Evolutionary conservation across 1,140 invertebrate genomes (phyloP), one percentile per base, ranked within the genome.

Genomic region (Venustaconcha ellipsiformis): DNA sequence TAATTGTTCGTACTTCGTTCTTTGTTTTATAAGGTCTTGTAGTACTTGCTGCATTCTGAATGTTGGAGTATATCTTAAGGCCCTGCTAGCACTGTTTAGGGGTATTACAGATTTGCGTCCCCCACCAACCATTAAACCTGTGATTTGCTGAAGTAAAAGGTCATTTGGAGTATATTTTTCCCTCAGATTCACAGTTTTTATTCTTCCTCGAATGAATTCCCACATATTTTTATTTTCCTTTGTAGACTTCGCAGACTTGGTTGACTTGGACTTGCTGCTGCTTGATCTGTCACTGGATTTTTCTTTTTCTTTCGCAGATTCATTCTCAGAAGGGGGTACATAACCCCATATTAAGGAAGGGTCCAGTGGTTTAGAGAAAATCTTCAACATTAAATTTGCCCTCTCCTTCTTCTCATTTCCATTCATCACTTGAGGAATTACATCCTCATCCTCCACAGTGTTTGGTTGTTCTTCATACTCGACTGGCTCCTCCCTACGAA

Each of bases 1-100:
- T 60, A 84, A 82, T 71, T 84, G 82, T 73, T 88, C 77, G 76
- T 81, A 87, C 62, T 78, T 76, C 55, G 85, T 86, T 18, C 86
- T 72, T 56, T 82, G 81, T 48, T 80, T 74, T 73, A 87, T 83
- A 12, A 89, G 71, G 11, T 80, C 76, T 70, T 86, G 79, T 5
- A 89, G 82, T 18, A 88, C 74, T 79, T 84, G 74, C 37, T 79
- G 78, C 82, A 89, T 87, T 79, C 87, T 86, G 68, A 84, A 87
- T 60, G 88, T 87, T 23, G 86, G 83, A 15, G 87, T 87, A 62
- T 87, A 83, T 6, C 85, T 78, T 18, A 86, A 67, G 62, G 87
- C 84, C 60, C 87, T 71, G 57, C 78, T 79, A 14, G 84, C 83
- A 14, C 82, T 74, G 69, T 87, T 74, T 4, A 83, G 69, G 14